Evolutionary conservation across 1,140 invertebrate species (phyloP).

Genomic region (Carposina sasakii): DNA sequence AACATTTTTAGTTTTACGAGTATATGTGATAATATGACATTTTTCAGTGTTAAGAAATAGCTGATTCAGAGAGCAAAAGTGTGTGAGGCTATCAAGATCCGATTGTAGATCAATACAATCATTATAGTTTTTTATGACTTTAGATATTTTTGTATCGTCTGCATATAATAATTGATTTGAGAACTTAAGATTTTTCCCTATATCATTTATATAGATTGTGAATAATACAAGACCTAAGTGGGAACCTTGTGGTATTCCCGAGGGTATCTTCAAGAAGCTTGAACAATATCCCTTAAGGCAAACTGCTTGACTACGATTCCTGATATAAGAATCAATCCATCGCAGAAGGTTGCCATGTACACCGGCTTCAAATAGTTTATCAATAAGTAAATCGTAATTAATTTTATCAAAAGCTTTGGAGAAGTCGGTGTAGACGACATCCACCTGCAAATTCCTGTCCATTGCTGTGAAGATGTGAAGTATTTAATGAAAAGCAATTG

Average conservation of each 20-base stretch:
- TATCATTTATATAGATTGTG: neutral
- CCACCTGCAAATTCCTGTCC: no score
- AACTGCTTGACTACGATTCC: neutral
- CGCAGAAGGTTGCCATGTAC: neutral
- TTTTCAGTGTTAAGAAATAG: neutral
- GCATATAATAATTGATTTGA: conserved; percentile 2
- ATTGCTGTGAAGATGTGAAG: no score
- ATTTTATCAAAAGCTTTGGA: no score
- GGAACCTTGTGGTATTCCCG: neutral
- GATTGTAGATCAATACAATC: neutral
- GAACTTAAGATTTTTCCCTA: neutral
- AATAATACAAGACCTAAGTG: neutral
- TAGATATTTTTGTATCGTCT: conserved; percentile 2
- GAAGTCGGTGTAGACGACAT: no score
- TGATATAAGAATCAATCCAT: neutral
- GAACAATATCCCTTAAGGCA: neutral
- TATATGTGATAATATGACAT: conserved; percentile 4
- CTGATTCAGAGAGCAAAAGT: neutral
- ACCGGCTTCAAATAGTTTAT: no score
- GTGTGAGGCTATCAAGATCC: neutral
- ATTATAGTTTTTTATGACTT: neutral
- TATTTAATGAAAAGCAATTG: no score
- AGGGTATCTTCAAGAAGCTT: neutral
- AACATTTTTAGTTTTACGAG: no score
- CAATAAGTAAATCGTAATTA: no score